Evolutionary conservation across 1,140 invertebrate species (phyloP).

Genomic region (Ips typographus): DNA sequence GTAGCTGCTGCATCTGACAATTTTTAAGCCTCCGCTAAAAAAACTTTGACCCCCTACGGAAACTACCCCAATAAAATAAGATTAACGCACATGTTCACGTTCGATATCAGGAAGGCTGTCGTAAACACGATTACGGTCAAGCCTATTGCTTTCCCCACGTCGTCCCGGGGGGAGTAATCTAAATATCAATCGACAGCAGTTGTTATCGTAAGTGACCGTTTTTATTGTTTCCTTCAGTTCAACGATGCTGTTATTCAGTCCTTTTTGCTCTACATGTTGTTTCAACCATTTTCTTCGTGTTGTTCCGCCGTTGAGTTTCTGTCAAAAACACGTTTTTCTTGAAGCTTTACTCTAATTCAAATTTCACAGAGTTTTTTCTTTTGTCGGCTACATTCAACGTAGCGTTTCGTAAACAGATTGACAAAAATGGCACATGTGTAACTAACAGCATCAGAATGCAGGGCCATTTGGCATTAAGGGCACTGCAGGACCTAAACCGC

Average conservation of each 20-base stretch:
- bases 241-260: neutral
- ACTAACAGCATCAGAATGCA: slow-evolving; percentile 30
- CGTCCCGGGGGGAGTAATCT: neutral
- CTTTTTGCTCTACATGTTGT: neutral
- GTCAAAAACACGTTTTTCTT: too few relatives aligned
- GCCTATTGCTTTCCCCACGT: neutral
- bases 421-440: slow-evolving; percentile 20
- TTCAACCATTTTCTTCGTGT: neutral
- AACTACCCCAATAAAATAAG: too few relatives aligned
- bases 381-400: neutral
- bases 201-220: neutral
- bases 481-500: slow-evolving; percentile 26
- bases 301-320: too few relatives aligned
- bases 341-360: neutral
- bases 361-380: neutral
- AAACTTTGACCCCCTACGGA: too few relatives aligned
- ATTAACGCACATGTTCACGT: too few relatives aligned
- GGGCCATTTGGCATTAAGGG: slow-evolving; percentile 2
- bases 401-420: neutral
- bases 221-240: neutral
- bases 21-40: too few relatives aligned
- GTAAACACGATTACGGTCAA: too few relatives aligned
- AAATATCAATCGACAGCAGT: slow-evolving; percentile 7
- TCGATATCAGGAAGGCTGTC: too few relatives aligned
- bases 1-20: too few relatives aligned